Percentiles rank a stretch among this genome's conserved stretches.
Conservation (phyloP, 2,888 invertebrate genomes). For the Brachynemurus nebulosus region DNA sequence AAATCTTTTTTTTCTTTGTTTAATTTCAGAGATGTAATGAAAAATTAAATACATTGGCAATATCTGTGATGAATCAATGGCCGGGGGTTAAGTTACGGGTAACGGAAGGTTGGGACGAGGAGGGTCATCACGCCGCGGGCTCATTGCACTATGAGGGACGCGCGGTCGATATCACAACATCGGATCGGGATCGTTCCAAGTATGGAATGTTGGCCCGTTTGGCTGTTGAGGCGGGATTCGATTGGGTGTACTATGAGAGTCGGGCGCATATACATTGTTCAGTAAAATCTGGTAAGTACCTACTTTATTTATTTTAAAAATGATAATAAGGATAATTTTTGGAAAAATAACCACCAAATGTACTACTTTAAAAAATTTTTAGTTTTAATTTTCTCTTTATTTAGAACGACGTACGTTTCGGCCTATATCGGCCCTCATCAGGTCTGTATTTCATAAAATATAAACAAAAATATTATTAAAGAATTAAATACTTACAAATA, state of each 20-base stretch:
- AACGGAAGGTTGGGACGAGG: constrained; percentile 93
- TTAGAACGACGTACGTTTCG: too few relatives aligned
- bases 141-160: constrained; percentile 94
- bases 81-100: constrained; percentile 86
- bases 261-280: constrained; percentile 92
- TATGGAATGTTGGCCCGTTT: constrained; percentile 92
- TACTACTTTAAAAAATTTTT: background rate
- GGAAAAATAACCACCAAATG: too few relatives aligned
- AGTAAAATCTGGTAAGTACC: constrained; percentile 81
- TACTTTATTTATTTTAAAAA: background rate
- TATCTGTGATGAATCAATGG: constrained; percentile 97
- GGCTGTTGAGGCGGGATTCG: constrained; percentile 94
- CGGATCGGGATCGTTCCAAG: constrained; percentile 83
- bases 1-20: constrained; percentile 13
- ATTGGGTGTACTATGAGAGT: constrained; percentile 96
- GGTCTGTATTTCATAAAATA: too few relatives aligned
- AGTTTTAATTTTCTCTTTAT: background rate
- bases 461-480: too few relatives aligned
- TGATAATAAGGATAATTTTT: too few relatives aligned
- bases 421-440: too few relatives aligned
- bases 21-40: constrained; percentile 85
- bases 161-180: constrained; percentile 91
- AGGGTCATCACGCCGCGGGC: constrained; percentile 58
- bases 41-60: constrained; percentile 84
- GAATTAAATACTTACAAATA: too few relatives aligned